These are phyloP conservation scores for Lucinisca nassula DNA, from an alignment of 2,888 invertebrate genomes.

Conservation along the genomic window DNA sequence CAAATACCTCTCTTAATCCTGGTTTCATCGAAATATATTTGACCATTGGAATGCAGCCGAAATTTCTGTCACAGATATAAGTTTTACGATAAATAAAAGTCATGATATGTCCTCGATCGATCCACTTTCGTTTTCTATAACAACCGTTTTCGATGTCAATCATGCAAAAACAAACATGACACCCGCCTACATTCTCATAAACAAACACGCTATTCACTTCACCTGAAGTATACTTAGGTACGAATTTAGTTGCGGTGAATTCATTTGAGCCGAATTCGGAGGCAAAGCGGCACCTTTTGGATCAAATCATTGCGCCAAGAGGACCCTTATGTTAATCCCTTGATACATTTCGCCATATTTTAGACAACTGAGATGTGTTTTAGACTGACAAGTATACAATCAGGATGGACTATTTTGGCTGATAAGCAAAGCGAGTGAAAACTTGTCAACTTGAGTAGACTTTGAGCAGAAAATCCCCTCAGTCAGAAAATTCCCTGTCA, in stretches of 20 bases:
- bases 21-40: too few relatives aligned
- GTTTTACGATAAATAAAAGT: not conserved
- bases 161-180: slow-evolving; percentile 8
- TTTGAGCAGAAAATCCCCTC: too few relatives aligned
- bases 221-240: not conserved
- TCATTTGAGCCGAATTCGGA: not conserved
- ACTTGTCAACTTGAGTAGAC: too few relatives aligned
- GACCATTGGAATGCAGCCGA: too few relatives aligned
- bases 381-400: too few relatives aligned
- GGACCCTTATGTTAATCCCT: not conserved
- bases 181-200: not conserved
- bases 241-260: not conserved
- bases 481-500: too few relatives aligned
- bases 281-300: not conserved
- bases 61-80: not conserved
- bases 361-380: too few relatives aligned
- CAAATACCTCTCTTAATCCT: too few relatives aligned
- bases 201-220: not conserved
- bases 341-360: not conserved
- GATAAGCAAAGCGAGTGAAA: too few relatives aligned
- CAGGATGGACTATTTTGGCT: too few relatives aligned
- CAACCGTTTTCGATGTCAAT: not conserved
- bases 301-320: not conserved
- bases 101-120: not conserved
- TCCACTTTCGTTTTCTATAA: not conserved